These are phyloP conservation scores for Asteroscopus sphinx DNA, from an alignment of 2,888 invertebrate species.

Conservation along the genomic window DNA sequence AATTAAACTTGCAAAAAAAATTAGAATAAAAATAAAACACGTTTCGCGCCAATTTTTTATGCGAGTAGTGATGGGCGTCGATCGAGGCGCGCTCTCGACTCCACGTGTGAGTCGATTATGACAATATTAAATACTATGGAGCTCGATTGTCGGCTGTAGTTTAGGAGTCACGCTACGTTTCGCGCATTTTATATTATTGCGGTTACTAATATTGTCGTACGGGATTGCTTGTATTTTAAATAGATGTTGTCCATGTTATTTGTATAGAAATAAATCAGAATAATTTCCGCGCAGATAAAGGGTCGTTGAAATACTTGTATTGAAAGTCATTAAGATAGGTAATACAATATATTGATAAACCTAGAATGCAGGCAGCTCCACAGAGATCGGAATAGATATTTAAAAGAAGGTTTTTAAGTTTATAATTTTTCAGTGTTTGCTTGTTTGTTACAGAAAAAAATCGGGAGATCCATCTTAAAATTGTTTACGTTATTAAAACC, in stretches of 20 bases:
- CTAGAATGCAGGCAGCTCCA: background rate
- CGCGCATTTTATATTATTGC: constrained; percentile 21
- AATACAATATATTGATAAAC: constrained; percentile 6
- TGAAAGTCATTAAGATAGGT: constrained; percentile 3
- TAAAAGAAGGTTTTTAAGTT: too few species aligned
- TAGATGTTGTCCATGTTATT: background rate
- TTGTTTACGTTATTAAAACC: background rate
- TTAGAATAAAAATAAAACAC: constrained; percentile 23
- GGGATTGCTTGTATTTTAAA: background rate
- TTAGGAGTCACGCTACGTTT: constrained; percentile 21
- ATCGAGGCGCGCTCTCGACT: constrained; percentile 62
- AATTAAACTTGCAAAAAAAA: constrained; percentile 19
- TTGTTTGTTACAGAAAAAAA: too few species aligned
- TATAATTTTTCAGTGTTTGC: too few species aligned
- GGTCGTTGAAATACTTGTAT: constrained; percentile 13
- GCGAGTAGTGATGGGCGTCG: constrained; percentile 52
- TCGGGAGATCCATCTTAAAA: too few species aligned
- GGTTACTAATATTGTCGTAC: background rate
- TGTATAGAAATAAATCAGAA: constrained; percentile 1
- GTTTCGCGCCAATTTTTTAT: constrained; percentile 67
- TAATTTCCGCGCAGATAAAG: constrained; percentile 21
- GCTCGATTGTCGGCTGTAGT: constrained; percentile 42
- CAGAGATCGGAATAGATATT: background rate
- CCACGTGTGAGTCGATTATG: constrained; percentile 63
- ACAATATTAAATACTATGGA: constrained; percentile 64